Conservation (phyloP, 2,113 vertebrate genomes). For the Sclerurus mexicanus region DNA sequence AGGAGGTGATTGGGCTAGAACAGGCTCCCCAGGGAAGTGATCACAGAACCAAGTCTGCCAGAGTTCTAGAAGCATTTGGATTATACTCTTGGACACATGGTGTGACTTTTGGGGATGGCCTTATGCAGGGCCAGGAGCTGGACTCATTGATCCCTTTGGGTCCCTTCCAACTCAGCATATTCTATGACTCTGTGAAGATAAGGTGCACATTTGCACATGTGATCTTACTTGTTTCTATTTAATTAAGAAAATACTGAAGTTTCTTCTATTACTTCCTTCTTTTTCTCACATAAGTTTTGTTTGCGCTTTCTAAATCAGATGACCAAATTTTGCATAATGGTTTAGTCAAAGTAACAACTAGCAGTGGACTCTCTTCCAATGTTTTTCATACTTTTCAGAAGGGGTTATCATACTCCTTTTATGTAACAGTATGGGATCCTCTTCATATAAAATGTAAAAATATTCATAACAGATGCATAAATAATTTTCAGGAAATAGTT, state of each 20-base stretch:
- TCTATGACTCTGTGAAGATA: not conserved
- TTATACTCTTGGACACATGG: not conserved
- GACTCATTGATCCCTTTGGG: accelerated
- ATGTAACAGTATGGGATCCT: not conserved
- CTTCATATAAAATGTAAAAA: not conserved
- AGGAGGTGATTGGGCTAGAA: not conserved
- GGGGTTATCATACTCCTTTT: not conserved
- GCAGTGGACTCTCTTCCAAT: not conserved
- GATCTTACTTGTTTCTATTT: not conserved
- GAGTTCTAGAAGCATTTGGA: not conserved
- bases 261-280: not conserved
- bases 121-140: accelerated
- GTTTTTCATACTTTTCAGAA: not conserved
- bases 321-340: not conserved
- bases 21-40: not conserved
- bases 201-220: not conserved
- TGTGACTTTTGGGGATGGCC: not conserved
- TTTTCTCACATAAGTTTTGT: not conserved
- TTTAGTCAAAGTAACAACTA: not conserved
- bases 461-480: not conserved
- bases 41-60: not conserved
- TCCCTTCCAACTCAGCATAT: not conserved
- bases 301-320: not conserved
- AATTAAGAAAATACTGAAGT: not conserved
- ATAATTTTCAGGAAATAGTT: not conserved